Evolutionary conservation across 2,113 vertebrate species (phyloP).

Genomic region (Arizona elegans): DNA sequence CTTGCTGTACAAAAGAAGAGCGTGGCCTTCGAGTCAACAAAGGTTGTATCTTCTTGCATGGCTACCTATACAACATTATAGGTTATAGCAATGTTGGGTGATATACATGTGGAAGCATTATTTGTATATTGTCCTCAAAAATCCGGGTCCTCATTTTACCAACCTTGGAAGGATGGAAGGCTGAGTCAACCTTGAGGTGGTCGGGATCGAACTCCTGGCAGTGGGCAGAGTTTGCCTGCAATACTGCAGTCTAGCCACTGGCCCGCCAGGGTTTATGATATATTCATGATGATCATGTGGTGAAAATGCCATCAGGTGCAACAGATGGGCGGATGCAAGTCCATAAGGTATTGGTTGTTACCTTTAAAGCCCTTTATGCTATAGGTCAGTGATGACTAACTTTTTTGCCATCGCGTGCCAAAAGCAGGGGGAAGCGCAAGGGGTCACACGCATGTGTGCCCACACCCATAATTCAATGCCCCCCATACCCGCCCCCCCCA

Average conservation of each 20-base stretch:
- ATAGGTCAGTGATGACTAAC: no score
- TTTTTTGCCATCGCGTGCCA: no score
- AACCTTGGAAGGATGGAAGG: not conserved
- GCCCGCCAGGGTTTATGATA: not conserved
- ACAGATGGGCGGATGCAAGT: not conserved
- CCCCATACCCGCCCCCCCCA: no score
- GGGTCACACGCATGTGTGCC: no score
- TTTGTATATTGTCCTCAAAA: not conserved
- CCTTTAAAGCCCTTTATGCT: no score
- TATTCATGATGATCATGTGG: not conserved
- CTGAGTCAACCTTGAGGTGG: not conserved
- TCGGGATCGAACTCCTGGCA: not conserved
- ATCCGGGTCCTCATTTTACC: not conserved
- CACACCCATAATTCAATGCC: no score
- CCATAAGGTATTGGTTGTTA: not conserved
- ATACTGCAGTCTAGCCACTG: no score
- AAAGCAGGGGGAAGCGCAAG: no score
- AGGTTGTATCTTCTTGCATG: not conserved
- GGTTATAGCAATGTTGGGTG: not conserved
- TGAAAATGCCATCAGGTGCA: not conserved
- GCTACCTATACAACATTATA: not conserved
- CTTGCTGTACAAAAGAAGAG: not conserved
- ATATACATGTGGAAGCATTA: not conserved
- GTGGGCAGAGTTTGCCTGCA: not conserved
- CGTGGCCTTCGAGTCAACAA: not conserved